phyloP scores from a whole-genome alignment of 1,140 invertebrate species.

The Drosophila sucinea region DNA sequence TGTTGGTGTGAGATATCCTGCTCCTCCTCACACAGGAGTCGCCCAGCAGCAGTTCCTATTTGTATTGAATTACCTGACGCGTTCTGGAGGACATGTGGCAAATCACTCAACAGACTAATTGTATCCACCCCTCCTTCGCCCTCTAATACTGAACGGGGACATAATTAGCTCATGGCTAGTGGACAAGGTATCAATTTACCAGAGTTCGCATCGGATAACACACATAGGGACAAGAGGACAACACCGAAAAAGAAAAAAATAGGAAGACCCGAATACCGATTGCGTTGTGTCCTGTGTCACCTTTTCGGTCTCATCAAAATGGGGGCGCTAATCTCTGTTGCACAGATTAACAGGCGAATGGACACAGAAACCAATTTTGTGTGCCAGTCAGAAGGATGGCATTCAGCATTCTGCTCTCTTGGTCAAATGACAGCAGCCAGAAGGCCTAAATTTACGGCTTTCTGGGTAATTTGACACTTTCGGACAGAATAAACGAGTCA shows the following conservation, averaged over 20 bases:
- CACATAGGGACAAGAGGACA: constrained; percentile 38
- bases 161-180: constrained; percentile 69
- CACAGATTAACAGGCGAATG: constrained; percentile 66
- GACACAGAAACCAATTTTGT: constrained; percentile 64
- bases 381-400: constrained; percentile 38
- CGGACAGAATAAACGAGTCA: constrained; percentile 53
- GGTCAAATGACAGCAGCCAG: constrained; percentile 69
- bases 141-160: constrained; percentile 40
- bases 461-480: constrained; percentile 78
- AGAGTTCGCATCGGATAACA: constrained; percentile 66
- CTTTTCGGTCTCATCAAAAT: constrained; percentile 63
- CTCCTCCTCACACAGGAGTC: constrained; percentile 10
- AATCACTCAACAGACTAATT: constrained; percentile 22
- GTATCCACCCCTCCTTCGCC: constrained; percentile 1
- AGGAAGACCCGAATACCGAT: constrained; percentile 26
- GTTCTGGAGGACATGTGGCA: constrained; percentile 37
- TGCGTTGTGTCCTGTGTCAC: constrained; percentile 56
- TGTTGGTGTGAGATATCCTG: constrained; percentile 64
- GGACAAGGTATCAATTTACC: constrained; percentile 75
- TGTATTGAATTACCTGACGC: constrained; percentile 51
- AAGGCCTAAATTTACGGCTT: constrained; percentile 75
- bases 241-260: constrained; percentile 23
- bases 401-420: constrained; percentile 36
- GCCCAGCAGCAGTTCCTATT: constrained; percentile 48
- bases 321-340: constrained; percentile 73